phyloP scores from a whole-genome alignment of 2,797 vertebrate species.

The Triplophysa bombifrons region DNA sequence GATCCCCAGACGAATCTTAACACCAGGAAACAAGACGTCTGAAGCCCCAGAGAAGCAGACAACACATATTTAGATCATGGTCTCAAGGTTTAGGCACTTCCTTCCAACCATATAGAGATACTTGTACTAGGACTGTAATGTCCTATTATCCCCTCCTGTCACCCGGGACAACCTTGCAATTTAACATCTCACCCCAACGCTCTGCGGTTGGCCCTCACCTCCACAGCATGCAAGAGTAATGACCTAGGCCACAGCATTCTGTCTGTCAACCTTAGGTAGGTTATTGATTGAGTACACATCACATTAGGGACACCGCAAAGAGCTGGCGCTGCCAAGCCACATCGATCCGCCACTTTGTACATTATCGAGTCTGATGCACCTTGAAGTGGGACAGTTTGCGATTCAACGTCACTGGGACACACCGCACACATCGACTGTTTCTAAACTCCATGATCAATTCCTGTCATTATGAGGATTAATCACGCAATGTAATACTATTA shows the following conservation, averaged over 20 bases:
- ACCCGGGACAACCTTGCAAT: slow-evolving; percentile 56
- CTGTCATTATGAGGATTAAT: slow-evolving; percentile 72
- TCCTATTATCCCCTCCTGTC: slow-evolving; percentile 62
- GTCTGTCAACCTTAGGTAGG: slow-evolving; percentile 59
- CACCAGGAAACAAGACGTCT: background rate
- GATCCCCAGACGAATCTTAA: background rate
- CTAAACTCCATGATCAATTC: slow-evolving; percentile 73
- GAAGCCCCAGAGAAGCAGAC: background rate
- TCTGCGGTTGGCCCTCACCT: background rate
- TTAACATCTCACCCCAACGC: slow-evolving; percentile 23
- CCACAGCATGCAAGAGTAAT: slow-evolving; percentile 51
- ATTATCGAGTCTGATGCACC: slow-evolving; percentile 59
- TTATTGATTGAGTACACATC: slow-evolving; percentile 72
- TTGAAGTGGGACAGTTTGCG: slow-evolving; percentile 54
- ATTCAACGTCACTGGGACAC: slow-evolving; percentile 59
- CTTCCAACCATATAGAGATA: background rate
- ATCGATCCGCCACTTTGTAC: slow-evolving; percentile 67
- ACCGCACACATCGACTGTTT: slow-evolving; percentile 66
- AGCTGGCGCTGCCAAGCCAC: slow-evolving; percentile 51
- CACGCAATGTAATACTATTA: slow-evolving; percentile 48
- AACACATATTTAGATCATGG: slow-evolving; percentile 1
- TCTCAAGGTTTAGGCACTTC: slow-evolving; percentile 1
- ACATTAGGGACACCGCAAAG: slow-evolving; percentile 66
- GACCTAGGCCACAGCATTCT: slow-evolving; percentile 50
- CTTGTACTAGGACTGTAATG: slow-evolving; percentile 39